A percentile compares a stretch with the other conserved stretches of the same genome.
Conservation (phyloP, 2,113 vertebrate genomes). For the Neogobius melanostomus region DNA sequence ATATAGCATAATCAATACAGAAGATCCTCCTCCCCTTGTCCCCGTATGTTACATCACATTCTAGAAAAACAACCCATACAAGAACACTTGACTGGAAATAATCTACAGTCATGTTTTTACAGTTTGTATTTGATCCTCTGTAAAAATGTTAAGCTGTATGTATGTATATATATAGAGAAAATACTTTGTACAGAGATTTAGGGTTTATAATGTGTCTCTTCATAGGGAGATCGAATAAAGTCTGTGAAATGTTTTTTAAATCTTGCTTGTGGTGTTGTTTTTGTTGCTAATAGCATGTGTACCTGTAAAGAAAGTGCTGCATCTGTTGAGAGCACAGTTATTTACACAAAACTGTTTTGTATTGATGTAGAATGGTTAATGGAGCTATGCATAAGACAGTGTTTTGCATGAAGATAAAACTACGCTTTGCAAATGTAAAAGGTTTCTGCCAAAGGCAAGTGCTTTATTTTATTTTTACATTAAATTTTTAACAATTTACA, state of each 20-base stretch:
- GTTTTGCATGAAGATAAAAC: slow-evolving; percentile 10
- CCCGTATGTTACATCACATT: too few species aligned
- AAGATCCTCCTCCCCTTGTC: too few species aligned
- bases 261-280: slow-evolving; percentile 36
- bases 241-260: slow-evolving; percentile 57
- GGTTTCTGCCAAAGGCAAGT: slow-evolving; percentile 27
- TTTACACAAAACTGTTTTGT: slow-evolving; percentile 4
- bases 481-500: background rate
- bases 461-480: background rate
- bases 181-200: slow-evolving; percentile 69
- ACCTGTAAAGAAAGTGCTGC: background rate
- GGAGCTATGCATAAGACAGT: slow-evolving; percentile 7
- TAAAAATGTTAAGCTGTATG: slow-evolving; percentile 72
- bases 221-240: slow-evolving; percentile 72
- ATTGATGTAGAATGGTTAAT: slow-evolving; percentile 6
- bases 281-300: slow-evolving; percentile 2
- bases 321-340: background rate
- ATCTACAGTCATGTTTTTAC: background rate
- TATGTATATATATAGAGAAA: slow-evolving; percentile 71
- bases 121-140: slow-evolving; percentile 39
- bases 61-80: too few species aligned
- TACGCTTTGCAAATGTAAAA: slow-evolving; percentile 9
- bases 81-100: background rate
- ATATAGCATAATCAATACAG: too few species aligned
- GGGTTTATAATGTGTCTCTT: slow-evolving; percentile 48